Percentiles rank a stretch among this genome's conserved stretches.
These are phyloP conservation scores for Tenebrosternarchus preto DNA, from an alignment of 2,113 vertebrate genomes.

Conservation along the genomic window DNA sequence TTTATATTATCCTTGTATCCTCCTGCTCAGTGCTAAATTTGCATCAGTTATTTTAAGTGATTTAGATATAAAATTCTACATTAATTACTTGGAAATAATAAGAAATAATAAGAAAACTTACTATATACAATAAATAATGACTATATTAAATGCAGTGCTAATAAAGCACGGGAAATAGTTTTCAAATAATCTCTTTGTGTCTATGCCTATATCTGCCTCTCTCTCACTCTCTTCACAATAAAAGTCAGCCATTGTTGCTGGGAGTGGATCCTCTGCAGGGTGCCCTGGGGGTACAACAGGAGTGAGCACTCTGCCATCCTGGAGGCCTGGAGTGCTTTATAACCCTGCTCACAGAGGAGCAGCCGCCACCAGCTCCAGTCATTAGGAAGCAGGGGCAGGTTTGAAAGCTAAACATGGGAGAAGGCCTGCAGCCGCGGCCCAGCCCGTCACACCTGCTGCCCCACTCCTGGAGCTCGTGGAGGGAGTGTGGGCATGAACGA, in stretches of 20 bases:
- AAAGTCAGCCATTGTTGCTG: slow-evolving; percentile 12
- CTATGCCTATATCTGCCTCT: slow-evolving; percentile 42
- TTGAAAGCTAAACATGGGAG: slow-evolving; percentile 63
- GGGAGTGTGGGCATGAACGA: slow-evolving; percentile 68
- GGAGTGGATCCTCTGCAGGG: slow-evolving; percentile 60
- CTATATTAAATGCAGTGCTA: not conserved
- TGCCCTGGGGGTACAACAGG: slow-evolving; percentile 64
- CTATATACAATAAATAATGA: not conserved
- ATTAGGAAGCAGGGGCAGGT: slow-evolving; percentile 52
- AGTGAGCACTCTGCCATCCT: slow-evolving; percentile 77
- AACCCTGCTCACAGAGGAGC: slow-evolving; percentile 71
- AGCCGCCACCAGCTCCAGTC: slow-evolving; percentile 53
- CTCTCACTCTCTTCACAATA: not conserved
- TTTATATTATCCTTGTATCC: too few relatives aligned
- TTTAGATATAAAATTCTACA: too few relatives aligned
- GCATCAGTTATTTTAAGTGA: too few relatives aligned
- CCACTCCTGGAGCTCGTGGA: slow-evolving; percentile 55
- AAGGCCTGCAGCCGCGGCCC: slow-evolving; percentile 55
- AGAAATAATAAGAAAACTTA: too few relatives aligned
- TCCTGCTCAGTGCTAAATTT: too few relatives aligned
- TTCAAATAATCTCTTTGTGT: slow-evolving; percentile 18
- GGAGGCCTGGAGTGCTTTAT: slow-evolving; percentile 75
- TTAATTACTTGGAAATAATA: too few relatives aligned
- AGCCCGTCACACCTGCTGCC: slow-evolving; percentile 73
- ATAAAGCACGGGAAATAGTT: not conserved